Percentiles rank a stretch among this genome's conserved stretches.
These are phyloP conservation scores for Varecia variegata DNA, from an alignment of 2,797 vertebrate genomes.

Conservation along the genomic window DNA sequence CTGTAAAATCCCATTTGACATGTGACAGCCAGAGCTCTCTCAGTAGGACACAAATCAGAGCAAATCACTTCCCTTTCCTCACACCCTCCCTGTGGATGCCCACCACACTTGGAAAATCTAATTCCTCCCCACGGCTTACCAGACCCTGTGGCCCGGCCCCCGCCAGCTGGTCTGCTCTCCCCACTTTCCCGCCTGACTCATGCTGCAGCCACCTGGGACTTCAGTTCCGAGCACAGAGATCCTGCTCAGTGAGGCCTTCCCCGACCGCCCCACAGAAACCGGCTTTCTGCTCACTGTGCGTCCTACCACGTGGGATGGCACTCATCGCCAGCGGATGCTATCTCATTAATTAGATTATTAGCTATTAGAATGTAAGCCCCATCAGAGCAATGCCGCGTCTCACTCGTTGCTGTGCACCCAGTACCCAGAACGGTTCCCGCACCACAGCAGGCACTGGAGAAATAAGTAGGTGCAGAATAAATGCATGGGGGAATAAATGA, in stretches of 20 bases:
- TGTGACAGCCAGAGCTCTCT: neutral
- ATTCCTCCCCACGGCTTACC: fast-evolving
- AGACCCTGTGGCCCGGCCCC: neutral
- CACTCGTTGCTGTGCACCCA: neutral
- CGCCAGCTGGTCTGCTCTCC: too few species aligned
- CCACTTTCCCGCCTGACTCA: neutral
- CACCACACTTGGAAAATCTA: neutral
- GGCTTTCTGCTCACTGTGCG: too few species aligned
- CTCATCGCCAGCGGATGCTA: neutral
- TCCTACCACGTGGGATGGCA: too few species aligned
- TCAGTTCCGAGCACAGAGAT: neutral
- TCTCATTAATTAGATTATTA: neutral
- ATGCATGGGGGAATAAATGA: neutral
- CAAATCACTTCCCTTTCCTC: neutral
- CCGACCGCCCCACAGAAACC: neutral
- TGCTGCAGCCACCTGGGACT: fast-evolving
- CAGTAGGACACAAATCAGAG: neutral
- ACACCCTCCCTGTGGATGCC: neutral
- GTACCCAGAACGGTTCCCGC: neutral
- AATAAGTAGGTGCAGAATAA: neutral
- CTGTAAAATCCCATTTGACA: neutral
- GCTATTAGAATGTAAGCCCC: neutral
- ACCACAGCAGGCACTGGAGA: neutral
- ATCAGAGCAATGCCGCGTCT: fast-evolving
- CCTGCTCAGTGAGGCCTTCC: neutral